These are phyloP conservation scores for Catostomus latipinnis DNA, from an alignment of 2,797 vertebrate genomes.

Conservation along the genomic window DNA sequence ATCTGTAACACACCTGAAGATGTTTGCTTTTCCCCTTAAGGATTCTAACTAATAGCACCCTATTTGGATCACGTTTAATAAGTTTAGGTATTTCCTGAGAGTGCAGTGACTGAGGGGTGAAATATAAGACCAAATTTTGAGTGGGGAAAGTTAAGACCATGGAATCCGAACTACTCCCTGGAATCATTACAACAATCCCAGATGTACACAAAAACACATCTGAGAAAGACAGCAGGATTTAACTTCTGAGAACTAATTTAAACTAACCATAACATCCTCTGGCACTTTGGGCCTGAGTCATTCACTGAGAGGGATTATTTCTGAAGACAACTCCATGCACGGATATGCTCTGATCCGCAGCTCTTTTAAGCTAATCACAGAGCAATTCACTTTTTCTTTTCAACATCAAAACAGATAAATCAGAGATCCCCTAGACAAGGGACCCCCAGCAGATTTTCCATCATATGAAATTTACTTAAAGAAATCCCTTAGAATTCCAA, in stretches of 20 bases:
- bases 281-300: slow-evolving; percentile 42
- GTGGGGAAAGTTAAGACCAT: slow-evolving; percentile 27
- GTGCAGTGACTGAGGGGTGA: slow-evolving; percentile 44
- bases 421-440: too few relatives aligned
- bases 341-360: slow-evolving; percentile 58
- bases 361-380: slow-evolving; percentile 4
- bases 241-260: slow-evolving; percentile 54
- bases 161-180: slow-evolving; percentile 39
- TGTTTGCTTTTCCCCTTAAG: background rate
- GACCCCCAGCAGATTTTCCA: too few relatives aligned
- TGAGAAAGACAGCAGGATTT: slow-evolving; percentile 46
- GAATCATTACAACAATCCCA: slow-evolving; percentile 53
- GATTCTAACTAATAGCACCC: slow-evolving; percentile 18
- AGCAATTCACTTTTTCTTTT: background rate
- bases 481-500: too few relatives aligned
- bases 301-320: slow-evolving; percentile 50
- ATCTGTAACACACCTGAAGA: slow-evolving; percentile 18
- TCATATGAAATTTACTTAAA: too few relatives aligned
- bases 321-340: slow-evolving; percentile 67
- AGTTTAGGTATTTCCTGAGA: slow-evolving; percentile 33
- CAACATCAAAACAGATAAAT: slow-evolving; percentile 2
- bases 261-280: slow-evolving; percentile 55
- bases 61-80: slow-evolving; percentile 33
- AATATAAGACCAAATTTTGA: slow-evolving; percentile 46
- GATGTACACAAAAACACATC: slow-evolving; percentile 45